Evolutionary conservation across 2,888 invertebrate genomes (phyloP).

Genomic region (Ectobius pallidus): DNA sequence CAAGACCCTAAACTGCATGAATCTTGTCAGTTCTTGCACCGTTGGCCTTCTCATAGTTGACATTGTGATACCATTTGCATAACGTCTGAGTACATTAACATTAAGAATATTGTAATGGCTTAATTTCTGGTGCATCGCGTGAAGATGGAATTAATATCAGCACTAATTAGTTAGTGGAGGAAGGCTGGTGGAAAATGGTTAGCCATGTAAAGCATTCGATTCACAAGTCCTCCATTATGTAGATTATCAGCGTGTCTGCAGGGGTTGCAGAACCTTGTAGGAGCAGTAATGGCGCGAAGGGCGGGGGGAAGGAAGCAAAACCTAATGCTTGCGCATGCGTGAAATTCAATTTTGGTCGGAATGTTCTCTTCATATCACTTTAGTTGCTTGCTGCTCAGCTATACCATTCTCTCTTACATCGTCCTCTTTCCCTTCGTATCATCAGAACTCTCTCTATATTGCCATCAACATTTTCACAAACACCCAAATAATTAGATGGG

Average conservation of each 20-base stretch:
- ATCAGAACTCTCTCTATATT: neutral
- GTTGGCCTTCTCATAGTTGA: too few species aligned
- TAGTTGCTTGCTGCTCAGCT: neutral
- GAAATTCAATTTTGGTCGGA: conserved; percentile 35
- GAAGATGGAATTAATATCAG: neutral
- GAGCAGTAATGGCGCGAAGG: neutral
- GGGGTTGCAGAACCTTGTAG: neutral
- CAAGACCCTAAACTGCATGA: too few species aligned
- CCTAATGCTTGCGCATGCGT: conserved; percentile 34
- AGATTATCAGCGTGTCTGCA: neutral
- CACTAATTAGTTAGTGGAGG: neutral
- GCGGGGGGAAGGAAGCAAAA: too few species aligned
- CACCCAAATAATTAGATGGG: neutral
- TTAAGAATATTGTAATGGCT: neutral
- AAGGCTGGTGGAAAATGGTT: neutral
- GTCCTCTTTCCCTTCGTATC: too few species aligned
- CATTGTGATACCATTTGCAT: neutral
- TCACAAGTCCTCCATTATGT: neutral
- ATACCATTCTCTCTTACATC: neutral
- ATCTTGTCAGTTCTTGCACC: too few species aligned
- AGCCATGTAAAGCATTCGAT: neutral
- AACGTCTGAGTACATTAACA: too few species aligned
- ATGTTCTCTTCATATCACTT: conserved; percentile 32
- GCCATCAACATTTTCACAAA: neutral
- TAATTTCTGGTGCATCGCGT: neutral